These are phyloP conservation scores for Otolemur garnettii DNA, from an alignment of 2,113 vertebrate species.

Conservation along the genomic window DNA sequence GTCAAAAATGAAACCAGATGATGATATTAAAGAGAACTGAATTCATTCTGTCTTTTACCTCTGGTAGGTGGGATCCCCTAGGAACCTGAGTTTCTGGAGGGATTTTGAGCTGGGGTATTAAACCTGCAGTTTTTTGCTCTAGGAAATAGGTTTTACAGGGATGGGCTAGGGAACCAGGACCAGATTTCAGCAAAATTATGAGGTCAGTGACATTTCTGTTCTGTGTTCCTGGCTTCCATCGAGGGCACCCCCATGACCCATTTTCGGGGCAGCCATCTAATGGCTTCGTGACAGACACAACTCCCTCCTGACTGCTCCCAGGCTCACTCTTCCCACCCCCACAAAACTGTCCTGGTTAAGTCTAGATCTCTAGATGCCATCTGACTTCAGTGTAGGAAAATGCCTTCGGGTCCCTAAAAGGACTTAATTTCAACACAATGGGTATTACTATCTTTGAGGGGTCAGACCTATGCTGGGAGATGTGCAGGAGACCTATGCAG, in stretches of 20 bases:
- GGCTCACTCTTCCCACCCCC: constrained; percentile 47
- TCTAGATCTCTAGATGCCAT: constrained; percentile 67
- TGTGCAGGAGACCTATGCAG: no score
- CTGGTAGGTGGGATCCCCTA: constrained; percentile 52
- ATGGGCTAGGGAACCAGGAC: constrained; percentile 41
- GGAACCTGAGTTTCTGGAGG: constrained; percentile 53
- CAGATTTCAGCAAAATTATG: constrained; percentile 76
- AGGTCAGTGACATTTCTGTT: constrained; percentile 76
- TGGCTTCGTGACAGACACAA: constrained; percentile 74
- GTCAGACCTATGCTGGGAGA: neutral
- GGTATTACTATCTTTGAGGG: neutral
- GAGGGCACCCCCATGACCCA: constrained; percentile 76
- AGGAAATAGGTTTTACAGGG: constrained; percentile 65
- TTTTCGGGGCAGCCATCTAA: constrained; percentile 74
- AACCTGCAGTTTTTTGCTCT: constrained; percentile 53
- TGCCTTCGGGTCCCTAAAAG: constrained; percentile 63
- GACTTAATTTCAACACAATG: constrained; percentile 64
- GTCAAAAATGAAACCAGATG: constrained; percentile 71
- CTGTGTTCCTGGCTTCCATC: constrained; percentile 44
- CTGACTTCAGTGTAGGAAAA: constrained; percentile 77
- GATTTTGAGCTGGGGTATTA: constrained; percentile 45
- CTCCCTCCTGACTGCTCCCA: constrained; percentile 77
- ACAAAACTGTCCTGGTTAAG: constrained; percentile 77
- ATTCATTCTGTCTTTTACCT: constrained; percentile 39
- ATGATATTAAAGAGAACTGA: constrained; percentile 61